Evolutionary conservation across 2,113 vertebrate genomes (phyloP), one percentile per base, ranked within the genome.

Genomic region (Syrrhaptes paradoxus): DNA sequence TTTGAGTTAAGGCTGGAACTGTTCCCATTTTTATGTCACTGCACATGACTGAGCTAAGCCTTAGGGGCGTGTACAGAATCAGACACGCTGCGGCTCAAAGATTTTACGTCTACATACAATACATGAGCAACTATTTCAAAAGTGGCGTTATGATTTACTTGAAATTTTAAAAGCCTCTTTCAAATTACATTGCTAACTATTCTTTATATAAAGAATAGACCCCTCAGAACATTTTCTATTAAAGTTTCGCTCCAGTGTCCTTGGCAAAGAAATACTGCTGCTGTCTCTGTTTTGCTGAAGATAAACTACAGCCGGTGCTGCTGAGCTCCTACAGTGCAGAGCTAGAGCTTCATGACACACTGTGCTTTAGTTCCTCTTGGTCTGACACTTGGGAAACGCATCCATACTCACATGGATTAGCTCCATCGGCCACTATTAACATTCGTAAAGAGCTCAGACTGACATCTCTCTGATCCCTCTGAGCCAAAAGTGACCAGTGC

Each of bases 401-500:
- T 12, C 41, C 49, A 24, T 51, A 98, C 99, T 98, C 94, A 99
- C 99, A 99, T n/a, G 99, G 99, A 95, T 99, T 99, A 13, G 99
- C 99, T 38, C 99, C 99, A 15, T 99, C 99, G 1, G 99, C 99
- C 81, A 99, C 99, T 6, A 99, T 98, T 38, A 99, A 97, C 99
- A 99, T 99, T 34, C 99, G 98, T 77, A 99, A 96, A 3, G 99
- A 99, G 95, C 99, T 98, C 83, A 99, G 98, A 93, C 98, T 99
- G 96, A 99, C 93, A 16, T 99, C 99, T 45, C 98, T 98, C 97
- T 99, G 99, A 90, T 99, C 99, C 90, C 99, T 98, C 97, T 99
- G 99, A 79, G 99, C 99, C 95, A 99, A 93, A 63, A 99, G 99
- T 75, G 99, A 99, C 99, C 99, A 99, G 97, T 99, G 99, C 99